Percentiles rank a stretch among this genome's conserved stretches.
Conservation (phyloP, 2,113 vertebrate species). For the Bucco capensis region DNA sequence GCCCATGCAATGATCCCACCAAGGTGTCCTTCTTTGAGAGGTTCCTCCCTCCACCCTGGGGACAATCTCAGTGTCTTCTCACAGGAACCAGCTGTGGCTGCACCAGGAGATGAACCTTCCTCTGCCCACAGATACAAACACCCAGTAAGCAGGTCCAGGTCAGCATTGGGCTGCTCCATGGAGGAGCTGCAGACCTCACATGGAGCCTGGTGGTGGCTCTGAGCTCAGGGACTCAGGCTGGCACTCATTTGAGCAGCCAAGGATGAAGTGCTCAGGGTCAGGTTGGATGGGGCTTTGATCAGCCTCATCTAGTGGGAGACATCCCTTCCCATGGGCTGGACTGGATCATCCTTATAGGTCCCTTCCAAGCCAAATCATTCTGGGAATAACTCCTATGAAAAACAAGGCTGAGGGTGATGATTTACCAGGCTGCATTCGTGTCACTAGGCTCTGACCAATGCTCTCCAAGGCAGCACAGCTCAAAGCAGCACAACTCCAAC, state of each 20-base stretch:
- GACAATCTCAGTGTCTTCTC: rapidly evolving
- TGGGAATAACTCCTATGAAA: neutral
- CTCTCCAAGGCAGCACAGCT: neutral
- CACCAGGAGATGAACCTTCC: neutral
- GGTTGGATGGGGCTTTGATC: rapidly evolving
- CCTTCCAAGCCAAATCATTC: neutral
- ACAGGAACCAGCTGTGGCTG: neutral
- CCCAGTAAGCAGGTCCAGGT: neutral
- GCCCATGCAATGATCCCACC: rapidly evolving
- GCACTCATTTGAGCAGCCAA: neutral
- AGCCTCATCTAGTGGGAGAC: rapidly evolving
- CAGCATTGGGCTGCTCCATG: rapidly evolving
- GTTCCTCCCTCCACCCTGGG: rapidly evolving
- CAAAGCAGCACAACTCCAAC: neutral
- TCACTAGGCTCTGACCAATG: rapidly evolving
- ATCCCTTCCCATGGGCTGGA: no score
- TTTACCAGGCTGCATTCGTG: neutral
- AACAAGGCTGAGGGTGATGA: rapidly evolving
- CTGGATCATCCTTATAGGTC: neutral
- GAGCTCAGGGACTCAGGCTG: rapidly evolving
- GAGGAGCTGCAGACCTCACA: neutral
- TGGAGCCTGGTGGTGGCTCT: rapidly evolving
- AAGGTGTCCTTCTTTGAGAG: rapidly evolving
- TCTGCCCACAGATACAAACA: neutral
- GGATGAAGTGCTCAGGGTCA: neutral